phyloP scores from a whole-genome alignment of 1,140 invertebrate genomes.

The Bombus breviceps region DNA sequence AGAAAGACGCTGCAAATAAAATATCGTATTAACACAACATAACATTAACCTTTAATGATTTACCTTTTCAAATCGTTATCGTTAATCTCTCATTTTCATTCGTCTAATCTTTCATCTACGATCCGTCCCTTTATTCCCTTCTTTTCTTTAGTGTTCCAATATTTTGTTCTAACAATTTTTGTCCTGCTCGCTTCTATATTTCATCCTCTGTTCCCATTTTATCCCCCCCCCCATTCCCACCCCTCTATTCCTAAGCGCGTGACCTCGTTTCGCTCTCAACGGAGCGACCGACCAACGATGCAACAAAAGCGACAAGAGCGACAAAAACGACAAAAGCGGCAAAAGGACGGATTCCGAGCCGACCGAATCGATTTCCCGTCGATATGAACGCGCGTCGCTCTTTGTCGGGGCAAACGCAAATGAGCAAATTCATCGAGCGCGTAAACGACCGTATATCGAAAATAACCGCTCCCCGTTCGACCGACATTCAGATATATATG shows the following conservation, averaged over 20 bases:
- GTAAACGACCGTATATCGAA: neutral
- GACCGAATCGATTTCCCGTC: constrained; percentile 34
- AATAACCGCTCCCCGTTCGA: neutral
- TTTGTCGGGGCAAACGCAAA: neutral
- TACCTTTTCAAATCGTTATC: no score
- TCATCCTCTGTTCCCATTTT: neutral
- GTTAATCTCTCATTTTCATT: no score
- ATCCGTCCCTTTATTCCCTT: neutral
- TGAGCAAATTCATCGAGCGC: neutral
- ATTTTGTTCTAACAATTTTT: neutral
- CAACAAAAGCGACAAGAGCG: neutral
- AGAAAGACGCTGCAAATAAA: no score
- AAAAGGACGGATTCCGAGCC: constrained; percentile 44
- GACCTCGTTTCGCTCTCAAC: constrained; percentile 54
- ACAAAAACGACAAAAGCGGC: constrained; percentile 54
- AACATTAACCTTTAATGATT: no score
- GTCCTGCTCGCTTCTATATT: neutral
- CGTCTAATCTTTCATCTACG: neutral
- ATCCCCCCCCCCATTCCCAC: neutral
- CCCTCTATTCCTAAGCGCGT: neutral
- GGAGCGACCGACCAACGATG: constrained; percentile 54
- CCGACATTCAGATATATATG: neutral
- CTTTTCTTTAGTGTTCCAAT: neutral
- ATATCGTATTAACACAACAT: no score
- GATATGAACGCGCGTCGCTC: neutral